Evolutionary conservation across 2,797 vertebrate species (phyloP).

Genomic region (Tachyglossus aculeatus): DNA sequence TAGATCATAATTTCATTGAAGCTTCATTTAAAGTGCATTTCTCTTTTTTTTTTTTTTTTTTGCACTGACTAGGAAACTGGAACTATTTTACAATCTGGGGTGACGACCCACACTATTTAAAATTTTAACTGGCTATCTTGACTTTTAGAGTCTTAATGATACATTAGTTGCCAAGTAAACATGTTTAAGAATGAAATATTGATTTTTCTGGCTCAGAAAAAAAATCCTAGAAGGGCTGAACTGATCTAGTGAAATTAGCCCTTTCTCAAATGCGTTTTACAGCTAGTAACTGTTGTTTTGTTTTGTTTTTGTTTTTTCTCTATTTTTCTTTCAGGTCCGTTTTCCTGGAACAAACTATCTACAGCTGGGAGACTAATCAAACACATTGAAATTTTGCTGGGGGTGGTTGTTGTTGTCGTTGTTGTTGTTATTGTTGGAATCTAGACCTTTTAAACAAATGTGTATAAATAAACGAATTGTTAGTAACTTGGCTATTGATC

Average conservation of each 20-base stretch:
- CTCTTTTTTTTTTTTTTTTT: conserved; percentile 2
- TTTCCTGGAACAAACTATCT: conserved; percentile 63
- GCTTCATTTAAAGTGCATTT: conserved; percentile 56
- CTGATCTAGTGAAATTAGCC: background rate
- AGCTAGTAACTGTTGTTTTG: conserved; percentile 42
- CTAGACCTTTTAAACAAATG: conserved; percentile 53
- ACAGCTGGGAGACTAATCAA: conserved; percentile 53
- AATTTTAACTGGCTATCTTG: conserved; percentile 42
- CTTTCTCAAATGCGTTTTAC: conserved; percentile 19
- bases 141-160: conserved; percentile 42
- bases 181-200: conserved; percentile 49
- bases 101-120: conserved; percentile 28
- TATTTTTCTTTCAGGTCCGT: conserved; percentile 62
- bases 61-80: conserved; percentile 6
- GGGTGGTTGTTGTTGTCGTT: background rate
- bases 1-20: conserved; percentile 54
- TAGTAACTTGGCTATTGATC: conserved; percentile 48
- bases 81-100: conserved; percentile 32
- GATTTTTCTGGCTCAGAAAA: conserved; percentile 8
- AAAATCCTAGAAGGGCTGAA: conserved; percentile 9
- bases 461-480: conserved; percentile 60
- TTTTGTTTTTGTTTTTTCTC: conserved; percentile 59
- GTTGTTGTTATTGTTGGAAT: conserved; percentile 36
- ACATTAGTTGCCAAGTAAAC: conserved; percentile 30
- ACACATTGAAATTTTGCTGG: conserved; percentile 28